Conservation (phyloP, 1,140 invertebrate species). For the Lordiphosa collinella region DNA sequence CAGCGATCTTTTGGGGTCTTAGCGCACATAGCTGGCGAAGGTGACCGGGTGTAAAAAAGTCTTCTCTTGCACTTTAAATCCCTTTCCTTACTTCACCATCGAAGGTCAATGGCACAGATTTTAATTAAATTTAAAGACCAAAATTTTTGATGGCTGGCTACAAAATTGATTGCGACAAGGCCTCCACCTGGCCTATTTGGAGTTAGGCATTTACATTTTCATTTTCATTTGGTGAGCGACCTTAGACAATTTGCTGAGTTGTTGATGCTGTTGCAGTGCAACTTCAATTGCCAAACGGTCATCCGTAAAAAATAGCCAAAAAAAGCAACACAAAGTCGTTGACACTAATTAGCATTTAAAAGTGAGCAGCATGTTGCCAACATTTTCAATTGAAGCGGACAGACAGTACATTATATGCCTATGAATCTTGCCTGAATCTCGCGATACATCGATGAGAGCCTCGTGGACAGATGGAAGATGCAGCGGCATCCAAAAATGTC, state of each 20-base stretch:
- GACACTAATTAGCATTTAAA: constrained; percentile 73
- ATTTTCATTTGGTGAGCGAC: constrained; percentile 13
- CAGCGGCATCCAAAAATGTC: constrained; percentile 55
- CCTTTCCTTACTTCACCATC: constrained; percentile 11
- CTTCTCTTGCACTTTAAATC: constrained; percentile 12
- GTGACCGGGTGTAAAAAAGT: too few relatives aligned
- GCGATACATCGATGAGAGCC: constrained; percentile 36
- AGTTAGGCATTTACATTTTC: constrained; percentile 36
- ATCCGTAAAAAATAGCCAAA: constrained; percentile 26
- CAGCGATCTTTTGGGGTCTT: too few relatives aligned
- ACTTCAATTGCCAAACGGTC: constrained; percentile 53
- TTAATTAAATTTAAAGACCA: constrained; percentile 11
- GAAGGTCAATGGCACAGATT: constrained; percentile 43
- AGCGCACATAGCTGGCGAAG: too few relatives aligned
- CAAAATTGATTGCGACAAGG: constrained; percentile 6
- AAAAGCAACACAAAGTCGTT: constrained; percentile 42
- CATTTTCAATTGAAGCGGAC: constrained; percentile 47
- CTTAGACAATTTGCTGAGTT: constrained; percentile 30
- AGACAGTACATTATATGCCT: constrained; percentile 65
- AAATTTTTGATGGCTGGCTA: not conserved
- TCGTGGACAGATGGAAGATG: constrained; percentile 42
- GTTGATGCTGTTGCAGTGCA: not conserved
- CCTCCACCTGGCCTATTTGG: constrained; percentile 1
- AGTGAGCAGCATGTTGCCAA: constrained; percentile 30
- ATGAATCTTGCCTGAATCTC: constrained; percentile 30